Percentiles rank a stretch among this genome's conserved stretches.
phyloP scores from a whole-genome alignment of 2,113 vertebrate genomes.

The Nycticebus coucang region DNA sequence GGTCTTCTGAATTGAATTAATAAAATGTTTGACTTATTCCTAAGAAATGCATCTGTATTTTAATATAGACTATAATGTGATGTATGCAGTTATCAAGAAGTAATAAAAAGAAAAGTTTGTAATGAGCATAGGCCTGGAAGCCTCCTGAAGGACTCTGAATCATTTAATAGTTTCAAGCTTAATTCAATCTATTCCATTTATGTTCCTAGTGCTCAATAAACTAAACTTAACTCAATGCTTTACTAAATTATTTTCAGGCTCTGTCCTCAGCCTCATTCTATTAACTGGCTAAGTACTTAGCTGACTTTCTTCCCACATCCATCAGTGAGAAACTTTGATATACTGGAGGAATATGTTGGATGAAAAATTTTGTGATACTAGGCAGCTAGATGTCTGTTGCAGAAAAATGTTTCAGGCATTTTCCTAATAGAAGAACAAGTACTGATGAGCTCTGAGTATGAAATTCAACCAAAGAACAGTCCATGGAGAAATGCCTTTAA shows the following conservation, averaged over 20 bases:
- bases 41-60: constrained; percentile 25
- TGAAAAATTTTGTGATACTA: background rate
- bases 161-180: background rate
- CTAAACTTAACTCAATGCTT: background rate
- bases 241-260: background rate
- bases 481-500: background rate
- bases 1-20: background rate
- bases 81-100: background rate
- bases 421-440: background rate
- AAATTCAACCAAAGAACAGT: constrained; percentile 18
- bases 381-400: background rate
- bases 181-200: background rate
- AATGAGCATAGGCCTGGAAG: background rate
- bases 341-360: background rate
- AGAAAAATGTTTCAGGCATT: background rate
- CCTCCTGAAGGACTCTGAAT: background rate
- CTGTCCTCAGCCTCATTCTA: background rate
- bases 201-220: background rate
- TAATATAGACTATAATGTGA: background rate
- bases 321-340: background rate
- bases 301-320: background rate
- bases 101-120: background rate
- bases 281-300: background rate
- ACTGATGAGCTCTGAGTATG: background rate
- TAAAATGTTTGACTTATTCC: background rate